Conservation (phyloP, 1,140 invertebrate genomes). For the Proctacanthus coquilletti region DNA sequence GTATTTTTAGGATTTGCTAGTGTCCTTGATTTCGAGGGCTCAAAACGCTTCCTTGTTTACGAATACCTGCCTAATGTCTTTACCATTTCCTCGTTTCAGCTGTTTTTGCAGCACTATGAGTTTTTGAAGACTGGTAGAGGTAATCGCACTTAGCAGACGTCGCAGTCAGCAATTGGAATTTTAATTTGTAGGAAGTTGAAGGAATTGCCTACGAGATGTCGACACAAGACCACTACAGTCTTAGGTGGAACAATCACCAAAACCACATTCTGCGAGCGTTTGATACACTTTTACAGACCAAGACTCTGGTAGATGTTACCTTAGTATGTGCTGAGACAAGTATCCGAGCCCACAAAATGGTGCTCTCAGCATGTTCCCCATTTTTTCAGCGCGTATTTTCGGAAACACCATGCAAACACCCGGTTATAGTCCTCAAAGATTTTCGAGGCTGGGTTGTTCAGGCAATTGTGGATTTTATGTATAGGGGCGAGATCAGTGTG, state of each 20-base stretch:
- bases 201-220: no score
- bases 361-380: conserved; percentile 77
- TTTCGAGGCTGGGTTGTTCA: conserved; percentile 72
- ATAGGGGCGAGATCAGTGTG: conserved; percentile 76
- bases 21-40: no score
- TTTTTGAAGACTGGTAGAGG: no score
- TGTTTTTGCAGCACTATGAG: no score
- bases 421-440: conserved; percentile 80
- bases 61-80: no score
- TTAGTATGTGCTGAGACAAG: conserved; percentile 70
- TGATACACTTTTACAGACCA: conserved; percentile 66
- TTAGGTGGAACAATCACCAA: conserved; percentile 86
- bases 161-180: no score
- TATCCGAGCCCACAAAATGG: conserved; percentile 75
- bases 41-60: no score
- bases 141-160: no score
- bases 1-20: no score
- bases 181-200: no score
- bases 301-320: conserved; percentile 75
- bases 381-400: conserved; percentile 79
- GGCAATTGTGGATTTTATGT: conserved; percentile 84
- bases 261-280: conserved; percentile 71
- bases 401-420: conserved; percentile 85
- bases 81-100: no score
- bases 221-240: conserved; percentile 65